Evolutionary conservation across 2,113 vertebrate species (phyloP).

Genomic region (Strigops habroptila): DNA sequence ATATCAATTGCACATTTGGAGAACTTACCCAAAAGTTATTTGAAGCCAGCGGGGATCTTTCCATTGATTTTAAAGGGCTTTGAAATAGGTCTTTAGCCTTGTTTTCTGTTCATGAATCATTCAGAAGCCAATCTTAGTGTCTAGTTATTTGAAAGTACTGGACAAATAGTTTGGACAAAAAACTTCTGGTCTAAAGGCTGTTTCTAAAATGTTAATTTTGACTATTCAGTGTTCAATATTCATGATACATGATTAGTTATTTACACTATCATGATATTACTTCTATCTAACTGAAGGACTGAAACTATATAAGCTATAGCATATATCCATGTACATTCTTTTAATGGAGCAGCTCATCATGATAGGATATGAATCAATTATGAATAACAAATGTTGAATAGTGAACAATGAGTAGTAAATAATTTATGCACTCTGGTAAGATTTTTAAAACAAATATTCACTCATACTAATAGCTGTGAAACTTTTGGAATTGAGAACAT

Average conservation of each 20-base stretch:
- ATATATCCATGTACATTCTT: constrained; percentile 8
- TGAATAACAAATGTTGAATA: constrained; percentile 26
- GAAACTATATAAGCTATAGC: constrained; percentile 3
- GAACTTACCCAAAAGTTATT: not conserved
- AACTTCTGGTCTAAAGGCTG: not conserved
- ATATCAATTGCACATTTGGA: not conserved
- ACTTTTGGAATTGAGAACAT: not conserved
- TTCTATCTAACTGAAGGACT: not conserved
- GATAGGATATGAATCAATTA: constrained; percentile 30
- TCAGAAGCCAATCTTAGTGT: not conserved
- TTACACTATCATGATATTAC: not conserved
- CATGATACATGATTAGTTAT: not conserved
- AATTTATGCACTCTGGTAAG: not conserved
- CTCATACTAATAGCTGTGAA: not conserved
- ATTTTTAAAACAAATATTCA: constrained; percentile 34
- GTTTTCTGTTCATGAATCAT: constrained; percentile 34
- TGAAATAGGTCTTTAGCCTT: constrained; percentile 11
- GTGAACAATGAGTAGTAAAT: constrained; percentile 34
- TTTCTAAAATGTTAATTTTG: constrained; percentile 23
- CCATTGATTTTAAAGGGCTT: constrained; percentile 21
- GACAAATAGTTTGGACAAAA: constrained; percentile 26
- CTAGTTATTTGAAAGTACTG: not conserved
- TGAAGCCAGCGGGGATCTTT: not conserved
- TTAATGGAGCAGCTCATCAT: not conserved
- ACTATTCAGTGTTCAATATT: constrained; percentile 1